Evolutionary conservation across 2,888 invertebrate genomes (phyloP), one percentile per base, ranked within the genome.

Genomic region (Onchidella celtica): DNA sequence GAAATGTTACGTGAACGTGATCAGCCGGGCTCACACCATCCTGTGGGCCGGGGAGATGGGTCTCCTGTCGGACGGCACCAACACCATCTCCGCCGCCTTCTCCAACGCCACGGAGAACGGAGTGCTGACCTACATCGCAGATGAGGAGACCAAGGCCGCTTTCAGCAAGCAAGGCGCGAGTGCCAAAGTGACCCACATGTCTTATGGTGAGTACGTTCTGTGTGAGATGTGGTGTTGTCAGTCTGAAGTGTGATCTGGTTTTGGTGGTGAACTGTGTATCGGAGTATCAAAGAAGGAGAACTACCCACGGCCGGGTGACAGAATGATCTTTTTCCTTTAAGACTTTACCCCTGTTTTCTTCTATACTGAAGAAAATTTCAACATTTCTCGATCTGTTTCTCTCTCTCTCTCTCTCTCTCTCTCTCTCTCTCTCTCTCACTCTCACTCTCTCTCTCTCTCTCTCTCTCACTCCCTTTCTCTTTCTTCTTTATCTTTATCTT

Each of bases 341-440:
- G n/a, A n/a, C n/a, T n/a, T n/a, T n/a, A n/a, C n/a, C n/a, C n/a
- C n/a, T n/a, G n/a, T n/a, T n/a, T n/a, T n/a, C n/a, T n/a, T n/a
- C n/a, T n/a, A n/a, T n/a, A n/a, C n/a, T n/a, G n/a, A n/a, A n/a
- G n/a, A n/a, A n/a, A n/a, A n/a, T n/a, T n/a, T n/a, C n/a, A n/a
- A n/a, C n/a, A n/a, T 78, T 69, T 69, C 36, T 78, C 77, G 32
- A 29, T 77, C 66, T 77, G 34, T 68, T 27, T 55, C 77, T 32
- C 55, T 77, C 68, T 68, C 24, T 40, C 32, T 77, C 70, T 79
- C 69, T 78, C 78, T 78, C 69, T 78, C 69, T 70, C 70, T 61
- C 69, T 59, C 61, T 61, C 36, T 40, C 69, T 34, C 61, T 61
- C 29, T 59, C 34, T 38, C 36, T 32, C 70, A 55, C 3, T 29